These are phyloP conservation scores for Halocynthia aurantium DNA, from an alignment of 23 tunicate genomes.

Conservation along the genomic window DNA sequence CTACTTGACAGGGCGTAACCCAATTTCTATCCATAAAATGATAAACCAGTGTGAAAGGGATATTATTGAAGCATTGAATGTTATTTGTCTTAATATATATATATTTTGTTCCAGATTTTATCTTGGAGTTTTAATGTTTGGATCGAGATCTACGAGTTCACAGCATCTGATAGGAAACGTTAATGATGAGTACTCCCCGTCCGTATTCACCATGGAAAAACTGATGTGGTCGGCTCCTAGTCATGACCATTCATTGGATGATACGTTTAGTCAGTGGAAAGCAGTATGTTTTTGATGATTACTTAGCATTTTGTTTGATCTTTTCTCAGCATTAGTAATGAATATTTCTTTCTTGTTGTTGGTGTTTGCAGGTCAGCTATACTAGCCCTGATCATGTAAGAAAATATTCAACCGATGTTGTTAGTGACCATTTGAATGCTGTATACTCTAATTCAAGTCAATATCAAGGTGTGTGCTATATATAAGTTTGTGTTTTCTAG, in stretches of 20 bases:
- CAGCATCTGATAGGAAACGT: slow-evolving; percentile 20
- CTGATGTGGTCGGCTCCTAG: slow-evolving; percentile 7
- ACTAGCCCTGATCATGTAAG: background rate
- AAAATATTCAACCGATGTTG: slow-evolving; percentile 9
- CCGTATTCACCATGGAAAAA: slow-evolving; percentile 33
- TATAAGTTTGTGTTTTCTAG: too few species aligned
- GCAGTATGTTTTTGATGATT: slow-evolving; percentile 26
- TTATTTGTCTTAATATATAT: background rate
- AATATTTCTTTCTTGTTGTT: background rate
- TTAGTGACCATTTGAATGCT: background rate
- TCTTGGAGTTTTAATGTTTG: slow-evolving; percentile 6
- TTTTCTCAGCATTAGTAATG: background rate
- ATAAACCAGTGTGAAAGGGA: background rate
- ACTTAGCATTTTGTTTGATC: background rate
- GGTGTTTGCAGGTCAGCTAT: slow-evolving; percentile 15
- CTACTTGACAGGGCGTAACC: too few species aligned
- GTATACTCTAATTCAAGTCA: too few species aligned
- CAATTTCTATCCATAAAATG: too few species aligned
- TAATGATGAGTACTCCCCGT: slow-evolving; percentile 62
- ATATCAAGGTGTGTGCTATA: too few species aligned
- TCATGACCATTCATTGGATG: background rate
- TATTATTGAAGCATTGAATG: background rate
- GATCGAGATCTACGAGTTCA: background rate
- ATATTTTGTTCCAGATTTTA: slow-evolving; percentile 7
- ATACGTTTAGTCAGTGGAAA: slow-evolving; percentile 46